Evolutionary conservation across 2,888 invertebrate genomes (phyloP).

Genomic region (Drosophila melanocephala): DNA sequence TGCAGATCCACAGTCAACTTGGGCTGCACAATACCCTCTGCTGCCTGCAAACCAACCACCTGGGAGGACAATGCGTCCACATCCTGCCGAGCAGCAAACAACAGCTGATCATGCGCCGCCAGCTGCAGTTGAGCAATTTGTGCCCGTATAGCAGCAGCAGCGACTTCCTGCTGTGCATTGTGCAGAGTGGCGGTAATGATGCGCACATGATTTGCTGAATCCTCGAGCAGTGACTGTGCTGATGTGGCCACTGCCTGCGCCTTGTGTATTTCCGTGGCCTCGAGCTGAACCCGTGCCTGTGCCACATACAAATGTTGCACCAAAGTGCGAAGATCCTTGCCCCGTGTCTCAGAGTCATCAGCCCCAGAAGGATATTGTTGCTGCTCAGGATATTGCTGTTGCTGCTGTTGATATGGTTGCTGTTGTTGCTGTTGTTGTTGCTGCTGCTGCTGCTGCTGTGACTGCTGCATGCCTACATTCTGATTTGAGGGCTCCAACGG

Average conservation of each 20-base stretch:
- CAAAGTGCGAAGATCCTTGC: slow-evolving; percentile 73
- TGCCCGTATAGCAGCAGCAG: slow-evolving; percentile 84
- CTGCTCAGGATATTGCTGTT: neutral
- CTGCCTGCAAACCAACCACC: slow-evolving; percentile 84
- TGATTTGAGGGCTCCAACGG: slow-evolving; percentile 8
- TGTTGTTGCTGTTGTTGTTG: neutral
- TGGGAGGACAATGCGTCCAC: slow-evolving; percentile 85
- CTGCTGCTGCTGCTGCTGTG: slow-evolving; percentile 13
- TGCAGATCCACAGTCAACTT: slow-evolving; percentile 78
- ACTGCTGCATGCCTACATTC: slow-evolving; percentile 5
- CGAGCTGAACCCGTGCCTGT: slow-evolving; percentile 85
- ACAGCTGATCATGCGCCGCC: slow-evolving; percentile 85
- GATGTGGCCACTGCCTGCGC: slow-evolving; percentile 83
- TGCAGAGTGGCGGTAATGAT: slow-evolving; percentile 83
- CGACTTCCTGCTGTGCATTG: slow-evolving; percentile 84
- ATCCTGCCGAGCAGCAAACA: slow-evolving; percentile 85
- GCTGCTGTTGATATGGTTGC: slow-evolving; percentile 18
- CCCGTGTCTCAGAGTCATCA: slow-evolving; percentile 67
- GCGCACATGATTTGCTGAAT: slow-evolving; percentile 84
- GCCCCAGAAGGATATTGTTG: slow-evolving; percentile 8
- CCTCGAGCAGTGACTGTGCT: slow-evolving; percentile 83
- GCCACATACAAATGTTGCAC: slow-evolving; percentile 84
- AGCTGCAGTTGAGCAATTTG: slow-evolving; percentile 85
- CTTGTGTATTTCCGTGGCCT: slow-evolving; percentile 84
- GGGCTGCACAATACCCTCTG: slow-evolving; percentile 82